Base-by-base conservation (phyloP, 1,140 invertebrate genomes). In the Pomacea maculata region DNA sequence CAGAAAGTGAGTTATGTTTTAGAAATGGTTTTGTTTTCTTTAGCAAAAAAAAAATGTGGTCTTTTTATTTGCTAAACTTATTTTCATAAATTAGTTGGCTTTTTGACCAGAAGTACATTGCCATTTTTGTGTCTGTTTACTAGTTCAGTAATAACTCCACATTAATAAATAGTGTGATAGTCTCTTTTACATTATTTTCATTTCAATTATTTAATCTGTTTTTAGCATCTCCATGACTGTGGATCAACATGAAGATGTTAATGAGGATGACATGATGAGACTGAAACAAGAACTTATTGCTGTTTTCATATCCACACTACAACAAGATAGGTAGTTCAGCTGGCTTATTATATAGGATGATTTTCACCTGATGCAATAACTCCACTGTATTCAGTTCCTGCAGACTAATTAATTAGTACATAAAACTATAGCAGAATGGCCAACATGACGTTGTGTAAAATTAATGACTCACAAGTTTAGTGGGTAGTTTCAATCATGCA, bases 261-360 rank as follows among this genome's bases (percentile, higher is more conserved):
- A 78, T 78, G 83, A 87, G 54, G 86, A 86, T 80, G 88, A 89
- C 74, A 80, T 89, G 12, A 78, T 72, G 67, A 75, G 19, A 15
- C 72, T 90, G 25, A 88, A 87, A 74, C 84, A 87, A 81, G 88
- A 89, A 71, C 70, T 90, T n/a, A 83, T 89, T 12, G 80, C 83
- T 10, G 83, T 88, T 25, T 87, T 90, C 80, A 88, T 90, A 34
- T 83, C 84, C 52, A 86, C 88, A 17, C 80, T 90, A n/a, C 89
- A 90, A 80, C 86, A 88, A 79, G 86, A 90, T 80, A 88, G 82
- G 89, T 89, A 83, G 52, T 7, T 52, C 19, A 19, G 9, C 7
- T 3, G 15, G 11, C 11, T 61, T 17, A 61, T 61, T 61, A 6
- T 61, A 4, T 6, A 6, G 11, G 57, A 61, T 61, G 34, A 45